A percentile compares a stretch with the other conserved stretches of the same genome.
phyloP scores from a whole-genome alignment of 2,888 invertebrate species.

The Morpho achilles region DNA sequence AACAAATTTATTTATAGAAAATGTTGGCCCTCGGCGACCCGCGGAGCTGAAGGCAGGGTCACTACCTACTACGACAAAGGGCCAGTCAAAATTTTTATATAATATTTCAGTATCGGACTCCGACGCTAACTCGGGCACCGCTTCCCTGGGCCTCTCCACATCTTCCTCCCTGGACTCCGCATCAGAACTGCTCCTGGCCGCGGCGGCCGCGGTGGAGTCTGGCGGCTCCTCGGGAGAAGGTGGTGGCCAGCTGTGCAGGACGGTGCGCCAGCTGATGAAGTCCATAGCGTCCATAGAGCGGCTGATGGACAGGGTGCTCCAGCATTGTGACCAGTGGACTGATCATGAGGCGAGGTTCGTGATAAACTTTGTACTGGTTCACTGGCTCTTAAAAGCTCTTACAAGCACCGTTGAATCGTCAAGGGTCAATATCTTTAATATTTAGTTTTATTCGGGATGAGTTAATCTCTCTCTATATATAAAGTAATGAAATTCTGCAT shows the following conservation, averaged over 20 bases:
- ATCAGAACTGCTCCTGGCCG: constrained; percentile 51
- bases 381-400: too few relatives aligned
- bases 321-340: constrained; percentile 60
- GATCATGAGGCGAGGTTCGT: constrained; percentile 46
- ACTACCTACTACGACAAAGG: too few relatives aligned
- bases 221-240: constrained; percentile 21
- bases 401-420: too few relatives aligned
- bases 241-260: constrained; percentile 45
- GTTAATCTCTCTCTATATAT: too few relatives aligned
- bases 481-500: too few relatives aligned
- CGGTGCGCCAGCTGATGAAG: constrained; percentile 59
- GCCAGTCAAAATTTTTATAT: too few relatives aligned
- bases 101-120: constrained; percentile 47
- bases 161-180: constrained; percentile 52
- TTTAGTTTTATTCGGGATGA: too few relatives aligned
- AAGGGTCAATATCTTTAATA: too few relatives aligned
- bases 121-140: constrained; percentile 43
- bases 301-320: constrained; percentile 64
- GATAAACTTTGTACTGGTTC: too few relatives aligned
- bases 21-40: too few relatives aligned
- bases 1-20: too few relatives aligned
- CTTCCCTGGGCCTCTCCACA: constrained; percentile 46
- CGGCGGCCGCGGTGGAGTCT: constrained; percentile 37
- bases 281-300: constrained; percentile 68
- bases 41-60: too few relatives aligned